Conservation (phyloP, 2,888 invertebrate genomes). For the Lingula anatina region DNA sequence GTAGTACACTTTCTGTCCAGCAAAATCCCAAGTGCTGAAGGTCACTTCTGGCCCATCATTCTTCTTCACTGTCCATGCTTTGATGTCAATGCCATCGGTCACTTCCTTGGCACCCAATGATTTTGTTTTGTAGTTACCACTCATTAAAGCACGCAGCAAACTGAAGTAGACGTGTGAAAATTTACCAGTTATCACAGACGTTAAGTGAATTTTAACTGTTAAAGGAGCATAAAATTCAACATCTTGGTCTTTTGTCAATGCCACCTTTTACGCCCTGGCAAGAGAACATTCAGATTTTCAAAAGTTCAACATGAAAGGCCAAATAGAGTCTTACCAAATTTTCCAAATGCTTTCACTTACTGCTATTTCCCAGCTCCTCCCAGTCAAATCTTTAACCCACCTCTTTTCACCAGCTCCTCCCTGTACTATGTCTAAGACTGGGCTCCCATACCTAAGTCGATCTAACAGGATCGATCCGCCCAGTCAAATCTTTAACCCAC, state of each 20-base stretch:
- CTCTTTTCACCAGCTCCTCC: no score
- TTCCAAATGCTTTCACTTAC: constrained; percentile 16
- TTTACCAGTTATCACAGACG: background rate
- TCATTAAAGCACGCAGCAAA: constrained; percentile 37
- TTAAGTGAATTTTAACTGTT: background rate
- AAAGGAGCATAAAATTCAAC: background rate
- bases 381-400: no score
- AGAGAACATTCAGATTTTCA: no score
- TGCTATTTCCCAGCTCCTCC: constrained; percentile 53
- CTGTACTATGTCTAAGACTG: no score
- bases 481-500: no score
- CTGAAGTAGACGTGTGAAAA: constrained; percentile 16
- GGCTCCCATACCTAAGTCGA: no score
- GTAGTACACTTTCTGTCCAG: constrained; percentile 51
- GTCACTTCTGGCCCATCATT: constrained; percentile 19
- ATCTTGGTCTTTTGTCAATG: no score
- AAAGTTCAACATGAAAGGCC: background rate
- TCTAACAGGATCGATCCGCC: no score
- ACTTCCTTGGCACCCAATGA: constrained; percentile 31
- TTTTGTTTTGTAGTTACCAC: constrained; percentile 17
- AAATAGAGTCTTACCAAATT: background rate
- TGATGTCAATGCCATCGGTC: constrained; percentile 52
- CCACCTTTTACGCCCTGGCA: no score
- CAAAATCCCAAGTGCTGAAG: constrained; percentile 49
- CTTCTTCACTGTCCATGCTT: constrained; percentile 33